Percentiles rank a stretch among this genome's conserved stretches.
Conservation (phyloP, 1,140 invertebrate genomes). For the Chrysomallon squamiferum region DNA sequence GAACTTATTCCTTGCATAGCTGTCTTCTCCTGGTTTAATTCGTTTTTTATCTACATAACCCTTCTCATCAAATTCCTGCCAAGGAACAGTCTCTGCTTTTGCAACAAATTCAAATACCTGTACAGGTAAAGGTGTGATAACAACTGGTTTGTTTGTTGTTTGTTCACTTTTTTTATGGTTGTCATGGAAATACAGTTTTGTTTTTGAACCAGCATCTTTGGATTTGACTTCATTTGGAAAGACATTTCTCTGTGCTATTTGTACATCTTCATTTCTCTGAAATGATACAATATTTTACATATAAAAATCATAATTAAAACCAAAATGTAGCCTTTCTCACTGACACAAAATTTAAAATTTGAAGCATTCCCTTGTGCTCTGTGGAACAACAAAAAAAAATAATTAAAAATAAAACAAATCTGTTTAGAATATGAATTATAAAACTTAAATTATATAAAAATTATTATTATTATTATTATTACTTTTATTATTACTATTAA, state of each 20-base stretch:
- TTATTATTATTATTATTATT: too few relatives aligned
- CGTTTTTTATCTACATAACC: slow-evolving; percentile 82
- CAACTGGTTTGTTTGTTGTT: background rate
- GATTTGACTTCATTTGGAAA: background rate
- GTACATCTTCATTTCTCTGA: background rate
- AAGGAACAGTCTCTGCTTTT: slow-evolving; percentile 60
- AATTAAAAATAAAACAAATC: too few relatives aligned
- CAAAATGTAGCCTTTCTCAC: too few relatives aligned
- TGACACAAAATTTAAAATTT: too few relatives aligned
- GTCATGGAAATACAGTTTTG: background rate
- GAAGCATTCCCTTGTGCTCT: too few relatives aligned
- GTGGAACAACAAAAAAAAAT: too few relatives aligned
- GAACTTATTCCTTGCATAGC: slow-evolving; percentile 92
- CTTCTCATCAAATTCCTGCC: slow-evolving; percentile 87
- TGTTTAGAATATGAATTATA: too few relatives aligned
- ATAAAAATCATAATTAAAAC: background rate
- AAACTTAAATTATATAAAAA: too few relatives aligned
- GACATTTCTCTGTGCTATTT: slow-evolving; percentile 1
- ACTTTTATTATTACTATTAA: too few relatives aligned
- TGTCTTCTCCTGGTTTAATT: slow-evolving; percentile 77
- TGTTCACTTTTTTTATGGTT: background rate
- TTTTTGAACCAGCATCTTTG: background rate
- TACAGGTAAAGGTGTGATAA: background rate
- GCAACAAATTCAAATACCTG: background rate
- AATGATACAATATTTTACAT: background rate